These are phyloP conservation scores for Pimpla rufipes DNA, from an alignment of 2,888 invertebrate species.

Conservation along the genomic window DNA sequence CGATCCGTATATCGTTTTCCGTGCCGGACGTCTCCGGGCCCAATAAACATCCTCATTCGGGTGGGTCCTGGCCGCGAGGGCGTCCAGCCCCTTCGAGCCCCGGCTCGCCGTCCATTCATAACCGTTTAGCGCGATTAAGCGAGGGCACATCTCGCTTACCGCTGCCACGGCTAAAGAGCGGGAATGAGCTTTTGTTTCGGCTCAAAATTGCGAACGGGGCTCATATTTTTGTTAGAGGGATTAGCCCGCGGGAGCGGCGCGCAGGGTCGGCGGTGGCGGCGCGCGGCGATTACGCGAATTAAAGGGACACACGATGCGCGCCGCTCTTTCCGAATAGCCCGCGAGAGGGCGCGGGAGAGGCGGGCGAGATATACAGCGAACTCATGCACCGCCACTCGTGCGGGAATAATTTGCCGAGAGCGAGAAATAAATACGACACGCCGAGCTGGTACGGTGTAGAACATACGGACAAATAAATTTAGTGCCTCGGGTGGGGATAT, in stretches of 20 bases:
- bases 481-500: constrained; percentile 28
- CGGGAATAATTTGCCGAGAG: constrained; percentile 66
- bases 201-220: constrained; percentile 62
- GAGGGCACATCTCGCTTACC: constrained; percentile 45
- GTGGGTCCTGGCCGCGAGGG: not conserved
- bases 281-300: constrained; percentile 71
- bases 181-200: constrained; percentile 73
- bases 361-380: constrained; percentile 28
- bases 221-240: constrained; percentile 79
- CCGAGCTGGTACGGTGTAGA: constrained; percentile 28
- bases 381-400: constrained; percentile 32
- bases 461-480: constrained; percentile 65
- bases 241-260: constrained; percentile 70
- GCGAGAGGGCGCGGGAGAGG: constrained; percentile 34
- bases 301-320: constrained; percentile 69
- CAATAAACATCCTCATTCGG: constrained; percentile 43
- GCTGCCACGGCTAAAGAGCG: constrained; percentile 74
- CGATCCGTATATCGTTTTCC: constrained; percentile 9
- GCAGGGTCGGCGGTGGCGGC: not conserved
- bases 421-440: constrained; percentile 65
- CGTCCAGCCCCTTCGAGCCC: constrained; percentile 30
- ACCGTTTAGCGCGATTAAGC: constrained; percentile 79
- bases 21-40: not conserved
- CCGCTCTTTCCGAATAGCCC: constrained; percentile 52
- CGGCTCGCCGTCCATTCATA: constrained; percentile 73